Conservation (phyloP, 2,888 invertebrate genomes). For the Trilocha varians region DNA sequence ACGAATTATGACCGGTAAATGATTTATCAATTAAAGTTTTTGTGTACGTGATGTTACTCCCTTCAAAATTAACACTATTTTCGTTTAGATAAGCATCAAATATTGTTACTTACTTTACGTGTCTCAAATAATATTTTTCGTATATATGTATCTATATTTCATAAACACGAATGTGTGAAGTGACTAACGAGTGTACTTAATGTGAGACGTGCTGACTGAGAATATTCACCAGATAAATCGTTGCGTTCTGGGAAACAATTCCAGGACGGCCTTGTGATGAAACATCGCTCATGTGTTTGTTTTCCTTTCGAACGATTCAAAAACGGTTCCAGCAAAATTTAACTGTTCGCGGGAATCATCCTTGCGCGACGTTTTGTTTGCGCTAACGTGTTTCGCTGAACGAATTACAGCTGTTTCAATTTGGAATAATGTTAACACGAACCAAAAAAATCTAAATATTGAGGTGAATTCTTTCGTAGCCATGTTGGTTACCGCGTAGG, state of each 20-base stretch:
- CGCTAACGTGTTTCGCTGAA: slow-evolving; percentile 46
- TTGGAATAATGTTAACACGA: slow-evolving; percentile 19
- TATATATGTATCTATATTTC: neutral
- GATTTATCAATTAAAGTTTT: too few relatives aligned
- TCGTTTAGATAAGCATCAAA: neutral
- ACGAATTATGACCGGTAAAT: too few relatives aligned
- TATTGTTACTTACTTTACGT: slow-evolving; percentile 3
- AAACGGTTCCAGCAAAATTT: slow-evolving; percentile 57
- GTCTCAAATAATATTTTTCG: neutral
- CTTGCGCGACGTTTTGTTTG: slow-evolving; percentile 52
- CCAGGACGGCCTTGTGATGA: slow-evolving; percentile 53
- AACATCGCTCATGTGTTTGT: slow-evolving; percentile 59
- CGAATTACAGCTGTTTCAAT: slow-evolving; percentile 45
- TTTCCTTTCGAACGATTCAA: slow-evolving; percentile 58
- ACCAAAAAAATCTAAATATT: slow-evolving; percentile 31
- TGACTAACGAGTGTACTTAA: neutral
- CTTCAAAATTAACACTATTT: neutral
- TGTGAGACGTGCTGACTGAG: neutral
- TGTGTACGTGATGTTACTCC: neutral
- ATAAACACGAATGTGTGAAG: neutral
- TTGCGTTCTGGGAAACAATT: slow-evolving; percentile 49
- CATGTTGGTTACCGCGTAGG: slow-evolving; percentile 1
- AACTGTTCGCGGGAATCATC: slow-evolving; percentile 49
- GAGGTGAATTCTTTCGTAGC: slow-evolving; percentile 20
- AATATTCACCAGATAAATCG: slow-evolving; percentile 37